phyloP scores from a whole-genome alignment of 2,113 vertebrate genomes.

The Oenanthe melanoleuca region DNA sequence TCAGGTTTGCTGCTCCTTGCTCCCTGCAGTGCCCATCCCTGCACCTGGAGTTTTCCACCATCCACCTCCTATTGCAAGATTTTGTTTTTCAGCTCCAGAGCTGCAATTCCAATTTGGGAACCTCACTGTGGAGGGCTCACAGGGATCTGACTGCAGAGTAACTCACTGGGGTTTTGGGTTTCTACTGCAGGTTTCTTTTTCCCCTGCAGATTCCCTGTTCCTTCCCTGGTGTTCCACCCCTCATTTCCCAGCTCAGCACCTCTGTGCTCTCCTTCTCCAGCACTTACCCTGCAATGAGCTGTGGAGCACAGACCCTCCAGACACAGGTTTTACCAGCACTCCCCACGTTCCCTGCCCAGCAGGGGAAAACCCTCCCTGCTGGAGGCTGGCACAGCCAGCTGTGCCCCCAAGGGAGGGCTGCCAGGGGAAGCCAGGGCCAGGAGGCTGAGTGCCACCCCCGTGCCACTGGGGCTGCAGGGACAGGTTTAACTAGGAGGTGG shows the following conservation, averaged over 20 bases:
- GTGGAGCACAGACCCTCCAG: not conserved
- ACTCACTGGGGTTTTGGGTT: not conserved
- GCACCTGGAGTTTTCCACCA: not conserved
- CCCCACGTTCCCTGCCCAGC: not conserved
- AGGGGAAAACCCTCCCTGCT: not conserved
- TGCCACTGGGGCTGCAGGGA: not conserved
- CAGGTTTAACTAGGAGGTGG: rapidly evolving
- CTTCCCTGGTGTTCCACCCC: not conserved
- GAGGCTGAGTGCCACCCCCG: not conserved
- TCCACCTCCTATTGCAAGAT: rapidly evolving
- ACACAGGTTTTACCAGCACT: rapidly evolving
- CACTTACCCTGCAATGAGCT: rapidly evolving
- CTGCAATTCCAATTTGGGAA: not conserved
- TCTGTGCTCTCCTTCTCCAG: not conserved
- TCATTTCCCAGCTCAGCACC: not conserved
- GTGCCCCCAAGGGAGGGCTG: not conserved
- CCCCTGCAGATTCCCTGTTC: rapidly evolving
- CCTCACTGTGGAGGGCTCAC: rapidly evolving
- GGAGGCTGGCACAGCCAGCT: not conserved
- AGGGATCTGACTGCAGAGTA: not conserved
- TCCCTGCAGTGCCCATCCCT: not conserved
- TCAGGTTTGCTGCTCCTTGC: not conserved
- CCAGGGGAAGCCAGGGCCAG: not conserved
- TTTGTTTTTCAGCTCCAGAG: not conserved
- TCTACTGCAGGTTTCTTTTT: not conserved